Base-by-base conservation (phyloP, 37 sponge, comb jelly and placozoan genomes). In the Cladorhizidae sp. region DNA sequence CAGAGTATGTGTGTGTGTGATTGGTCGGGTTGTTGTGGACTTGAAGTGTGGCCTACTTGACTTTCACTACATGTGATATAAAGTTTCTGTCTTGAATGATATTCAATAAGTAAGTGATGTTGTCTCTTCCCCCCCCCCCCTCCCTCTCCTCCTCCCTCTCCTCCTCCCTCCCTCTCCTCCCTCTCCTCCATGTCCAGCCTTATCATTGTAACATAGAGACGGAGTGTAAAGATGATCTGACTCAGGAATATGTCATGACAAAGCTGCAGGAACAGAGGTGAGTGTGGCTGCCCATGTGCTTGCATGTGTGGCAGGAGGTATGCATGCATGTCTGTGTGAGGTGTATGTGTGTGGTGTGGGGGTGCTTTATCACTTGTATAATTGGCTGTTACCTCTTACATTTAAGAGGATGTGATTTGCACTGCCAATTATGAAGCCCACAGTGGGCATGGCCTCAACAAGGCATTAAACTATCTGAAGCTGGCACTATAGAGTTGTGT, bases 181-280 rank as follows among this genome's bases (percentile, higher is more conserved):
- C 57, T 56, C 43, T 20, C 75, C 50, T 55, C 70, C 42, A 40
- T 41, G 3, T 64, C 25, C 79, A 90, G 94, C 91, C 91, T 15
- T 87, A 83, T 22, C 94, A 94, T 57, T 54, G 86, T 18, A 65
- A 28, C 21, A 23, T 86, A 32, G 90, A 95, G 33, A 62, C 80
- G 0, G 86, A 85, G 41, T 50, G 65, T 67, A 31, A 26, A 3
- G 93, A 92, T 35, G 93, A 92, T 21, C 56, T 95, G 6, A 83
- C 79, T 8, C 57, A 70, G 3, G 90, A 86, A 3, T 41, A 73
- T 23, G 73, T 95, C 42, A 86, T 81, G 90, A 80, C 82, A 56
- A 82, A 80, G 57, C 37, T 95, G 18, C 84, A 89, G 67, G 96
- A 95, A 69, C 57, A 80, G 5, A 92, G 90, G 96, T 95, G 54